Conservation (phyloP, 1,140 invertebrate species). For the Pemphigus obesinymphae region DNA sequence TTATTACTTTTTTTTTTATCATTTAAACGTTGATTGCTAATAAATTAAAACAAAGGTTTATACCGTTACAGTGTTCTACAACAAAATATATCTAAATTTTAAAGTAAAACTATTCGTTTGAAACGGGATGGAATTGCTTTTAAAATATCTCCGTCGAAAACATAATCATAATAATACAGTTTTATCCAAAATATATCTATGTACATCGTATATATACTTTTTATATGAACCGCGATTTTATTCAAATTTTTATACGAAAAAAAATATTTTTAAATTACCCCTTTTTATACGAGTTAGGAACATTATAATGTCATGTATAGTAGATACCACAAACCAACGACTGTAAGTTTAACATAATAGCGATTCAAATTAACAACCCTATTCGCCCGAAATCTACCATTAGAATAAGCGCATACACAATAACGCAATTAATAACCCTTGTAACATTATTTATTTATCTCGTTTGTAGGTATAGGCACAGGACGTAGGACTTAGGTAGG, state of each 20-base stretch:
- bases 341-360: neutral
- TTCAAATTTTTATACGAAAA: neutral
- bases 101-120: too few relatives aligned
- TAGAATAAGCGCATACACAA: neutral
- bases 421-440: slow-evolving; percentile 8
- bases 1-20: too few relatives aligned
- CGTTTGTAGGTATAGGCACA: neutral
- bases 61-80: too few relatives aligned
- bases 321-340: neutral
- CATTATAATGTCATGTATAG: neutral
- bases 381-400: neutral
- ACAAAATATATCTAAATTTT: too few relatives aligned
- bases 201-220: too few relatives aligned
- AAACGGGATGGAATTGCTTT: too few relatives aligned
- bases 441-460: neutral
- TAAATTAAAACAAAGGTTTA: too few relatives aligned
- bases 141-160: too few relatives aligned
- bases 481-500: too few relatives aligned
- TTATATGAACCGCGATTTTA: neutral
- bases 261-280: neutral
- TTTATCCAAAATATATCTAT: too few relatives aligned
- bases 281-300: neutral
- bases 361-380: neutral
- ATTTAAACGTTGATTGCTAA: too few relatives aligned
- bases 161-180: too few relatives aligned